phyloP scores from a whole-genome alignment of 2,888 invertebrate genomes.

The Microctonus aethiopoides region DNA sequence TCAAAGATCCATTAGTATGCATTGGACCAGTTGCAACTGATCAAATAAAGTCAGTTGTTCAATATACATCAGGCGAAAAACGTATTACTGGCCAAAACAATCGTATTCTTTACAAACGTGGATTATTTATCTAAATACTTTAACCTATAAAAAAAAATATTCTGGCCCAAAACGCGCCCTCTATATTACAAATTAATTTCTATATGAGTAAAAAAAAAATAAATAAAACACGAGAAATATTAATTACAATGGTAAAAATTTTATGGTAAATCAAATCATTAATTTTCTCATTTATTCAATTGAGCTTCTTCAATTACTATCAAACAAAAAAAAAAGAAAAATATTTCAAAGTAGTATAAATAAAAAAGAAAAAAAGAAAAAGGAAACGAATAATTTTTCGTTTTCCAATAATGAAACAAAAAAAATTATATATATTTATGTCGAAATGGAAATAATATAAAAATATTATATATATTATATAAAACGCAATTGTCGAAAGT shows the following conservation, averaged over 20 bases:
- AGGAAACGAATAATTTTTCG: neutral
- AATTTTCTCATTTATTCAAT: neutral
- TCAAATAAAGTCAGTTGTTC: slow-evolving; percentile 76
- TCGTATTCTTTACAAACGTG: slow-evolving; percentile 59
- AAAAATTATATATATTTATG: slow-evolving; percentile 3
- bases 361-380: slow-evolving; percentile 18
- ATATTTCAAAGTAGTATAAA: slow-evolving; percentile 19
- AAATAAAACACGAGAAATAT: too few species aligned
- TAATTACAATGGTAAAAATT: neutral
- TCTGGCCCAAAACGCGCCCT: too few species aligned
- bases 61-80: slow-evolving; percentile 86
- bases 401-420: neutral
- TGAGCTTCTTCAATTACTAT: neutral
- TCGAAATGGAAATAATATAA: neutral
- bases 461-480: slow-evolving; percentile 8
- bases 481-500: slow-evolving; percentile 7
- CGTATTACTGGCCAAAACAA: slow-evolving; percentile 73
- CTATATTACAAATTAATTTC: neutral
- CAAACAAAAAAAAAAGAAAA: neutral
- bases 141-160: slow-evolving; percentile 7
- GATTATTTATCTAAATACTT: slow-evolving; percentile 55
- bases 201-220: neutral
- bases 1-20: slow-evolving; percentile 89
- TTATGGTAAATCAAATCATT: neutral
- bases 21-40: slow-evolving; percentile 87